A percentile compares a stretch with the other conserved stretches of the same genome.
phyloP scores from a whole-genome alignment of 2,113 vertebrate genomes.

The Phodopus roborovskii region DNA sequence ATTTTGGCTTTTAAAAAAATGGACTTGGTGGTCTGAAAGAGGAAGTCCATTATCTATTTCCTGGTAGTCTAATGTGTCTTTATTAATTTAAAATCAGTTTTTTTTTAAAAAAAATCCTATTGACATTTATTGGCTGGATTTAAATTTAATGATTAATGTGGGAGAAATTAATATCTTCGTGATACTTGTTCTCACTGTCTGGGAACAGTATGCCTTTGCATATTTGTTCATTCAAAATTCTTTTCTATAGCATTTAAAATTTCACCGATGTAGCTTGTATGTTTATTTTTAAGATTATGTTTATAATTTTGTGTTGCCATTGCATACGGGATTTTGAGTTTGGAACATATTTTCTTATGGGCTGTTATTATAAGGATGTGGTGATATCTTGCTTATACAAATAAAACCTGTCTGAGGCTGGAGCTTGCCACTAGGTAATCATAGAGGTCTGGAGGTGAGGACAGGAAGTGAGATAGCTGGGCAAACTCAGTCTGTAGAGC shows the following conservation, averaged over 20 bases:
- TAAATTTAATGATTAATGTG: background rate
- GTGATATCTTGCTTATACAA: too few species aligned
- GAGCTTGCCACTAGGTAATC: too few species aligned
- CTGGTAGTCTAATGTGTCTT: background rate
- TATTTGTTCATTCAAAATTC: background rate
- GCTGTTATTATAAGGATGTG: background rate
- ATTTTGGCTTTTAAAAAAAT: background rate
- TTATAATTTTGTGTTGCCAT: background rate
- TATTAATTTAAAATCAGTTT: background rate
- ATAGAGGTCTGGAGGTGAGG: too few species aligned
- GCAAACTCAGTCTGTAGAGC: slow-evolving; percentile 82
- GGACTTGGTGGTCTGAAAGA: background rate
- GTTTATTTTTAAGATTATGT: background rate
- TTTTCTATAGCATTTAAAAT: background rate
- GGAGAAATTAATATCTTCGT: background rate
- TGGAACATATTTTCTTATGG: background rate
- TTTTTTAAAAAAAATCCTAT: background rate
- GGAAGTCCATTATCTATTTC: background rate
- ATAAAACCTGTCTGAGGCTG: too few species aligned
- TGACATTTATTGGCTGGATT: background rate
- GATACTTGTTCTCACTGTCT: background rate
- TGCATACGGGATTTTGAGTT: background rate
- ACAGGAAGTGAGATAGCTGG: too few species aligned
- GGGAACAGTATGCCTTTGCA: background rate
- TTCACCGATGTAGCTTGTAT: background rate